A percentile compares a stretch with the other conserved stretches of the same genome.
Evolutionary conservation across 2,888 invertebrate genomes (phyloP).

Genomic region (Carterocephalus palaemon): DNA sequence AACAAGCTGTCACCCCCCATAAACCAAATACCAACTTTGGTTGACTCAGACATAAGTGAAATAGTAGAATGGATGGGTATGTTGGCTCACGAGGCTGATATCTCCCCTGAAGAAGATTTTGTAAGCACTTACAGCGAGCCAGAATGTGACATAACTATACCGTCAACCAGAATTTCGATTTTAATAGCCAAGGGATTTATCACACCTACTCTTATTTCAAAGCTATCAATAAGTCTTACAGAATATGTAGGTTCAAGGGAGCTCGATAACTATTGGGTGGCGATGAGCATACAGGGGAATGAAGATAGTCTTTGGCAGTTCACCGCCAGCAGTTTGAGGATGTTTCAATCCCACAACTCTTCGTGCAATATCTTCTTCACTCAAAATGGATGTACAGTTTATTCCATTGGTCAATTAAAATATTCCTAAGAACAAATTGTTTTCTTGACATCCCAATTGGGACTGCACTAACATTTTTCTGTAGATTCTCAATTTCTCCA

Average conservation of each 20-base stretch:
- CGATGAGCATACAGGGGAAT: slow-evolving; percentile 57
- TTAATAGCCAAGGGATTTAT: slow-evolving; percentile 57
- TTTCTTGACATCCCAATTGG: slow-evolving; percentile 8
- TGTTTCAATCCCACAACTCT: slow-evolving; percentile 61
- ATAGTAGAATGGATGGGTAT: slow-evolving; percentile 69
- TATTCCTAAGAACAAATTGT: slow-evolving; percentile 46
- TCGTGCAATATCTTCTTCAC: slow-evolving; percentile 59
- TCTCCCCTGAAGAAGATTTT: slow-evolving; percentile 49
- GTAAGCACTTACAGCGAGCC: slow-evolving; percentile 60
- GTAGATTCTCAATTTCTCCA: too few species aligned
- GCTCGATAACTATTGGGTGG: slow-evolving; percentile 53
- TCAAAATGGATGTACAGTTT: slow-evolving; percentile 39
- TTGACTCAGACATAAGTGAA: slow-evolving; percentile 54
- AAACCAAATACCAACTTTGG: slow-evolving; percentile 50
- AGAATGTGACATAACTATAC: slow-evolving; percentile 46
- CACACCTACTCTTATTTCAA: slow-evolving; percentile 43
- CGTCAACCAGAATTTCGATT: slow-evolving; percentile 53
- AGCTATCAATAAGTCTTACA: slow-evolving; percentile 43
- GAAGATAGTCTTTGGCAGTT: slow-evolving; percentile 61
- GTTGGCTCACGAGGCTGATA: slow-evolving; percentile 48
- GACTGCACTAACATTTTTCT: too few species aligned
- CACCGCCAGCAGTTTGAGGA: slow-evolving; percentile 43
- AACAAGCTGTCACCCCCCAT: slow-evolving; percentile 46
- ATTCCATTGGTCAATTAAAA: slow-evolving; percentile 63
- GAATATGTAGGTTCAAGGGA: slow-evolving; percentile 47